Evolutionary conservation across 2,113 vertebrate genomes (phyloP).

Genomic region (Anas platyrhynchos): DNA sequence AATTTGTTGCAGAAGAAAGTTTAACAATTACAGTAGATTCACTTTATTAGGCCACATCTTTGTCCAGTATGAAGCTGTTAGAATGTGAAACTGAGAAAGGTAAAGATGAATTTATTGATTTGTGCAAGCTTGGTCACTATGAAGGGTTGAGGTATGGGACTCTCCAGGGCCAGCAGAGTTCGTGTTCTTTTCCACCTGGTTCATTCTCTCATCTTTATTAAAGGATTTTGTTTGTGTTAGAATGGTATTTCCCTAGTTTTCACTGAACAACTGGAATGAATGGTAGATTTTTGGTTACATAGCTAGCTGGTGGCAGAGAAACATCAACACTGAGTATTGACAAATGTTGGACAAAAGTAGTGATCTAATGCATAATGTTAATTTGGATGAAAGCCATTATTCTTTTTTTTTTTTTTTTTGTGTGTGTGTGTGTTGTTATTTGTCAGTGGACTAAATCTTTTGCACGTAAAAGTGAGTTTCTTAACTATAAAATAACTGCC

Average conservation of each 20-base stretch:
- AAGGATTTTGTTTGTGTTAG: not conserved
- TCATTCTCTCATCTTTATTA: not conserved
- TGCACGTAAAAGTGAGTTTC: not conserved
- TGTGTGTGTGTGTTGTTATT: not conserved
- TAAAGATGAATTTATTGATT: not conserved
- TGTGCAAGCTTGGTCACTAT: not conserved
- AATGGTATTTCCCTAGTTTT: not conserved
- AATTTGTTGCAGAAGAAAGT: not conserved
- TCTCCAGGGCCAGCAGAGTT: not conserved
- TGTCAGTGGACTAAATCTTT: not conserved
- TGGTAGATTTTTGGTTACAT: accelerated
- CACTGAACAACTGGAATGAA: not conserved
- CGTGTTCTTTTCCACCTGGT: not conserved
- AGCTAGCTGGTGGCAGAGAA: not conserved
- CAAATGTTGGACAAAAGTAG: not conserved
- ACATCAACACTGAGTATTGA: not conserved
- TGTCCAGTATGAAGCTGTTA: not conserved
- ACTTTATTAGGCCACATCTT: not conserved
- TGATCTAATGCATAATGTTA: not conserved
- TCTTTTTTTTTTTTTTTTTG: not conserved
- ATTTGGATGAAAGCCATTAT: not conserved
- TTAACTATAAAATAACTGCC: not conserved
- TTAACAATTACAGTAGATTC: not conserved
- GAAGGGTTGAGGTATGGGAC: not conserved
- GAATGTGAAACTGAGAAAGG: not conserved